These are phyloP conservation scores for Salvelinus alpinus DNA, from an alignment of 2,113 vertebrate species.

Conservation along the genomic window DNA sequence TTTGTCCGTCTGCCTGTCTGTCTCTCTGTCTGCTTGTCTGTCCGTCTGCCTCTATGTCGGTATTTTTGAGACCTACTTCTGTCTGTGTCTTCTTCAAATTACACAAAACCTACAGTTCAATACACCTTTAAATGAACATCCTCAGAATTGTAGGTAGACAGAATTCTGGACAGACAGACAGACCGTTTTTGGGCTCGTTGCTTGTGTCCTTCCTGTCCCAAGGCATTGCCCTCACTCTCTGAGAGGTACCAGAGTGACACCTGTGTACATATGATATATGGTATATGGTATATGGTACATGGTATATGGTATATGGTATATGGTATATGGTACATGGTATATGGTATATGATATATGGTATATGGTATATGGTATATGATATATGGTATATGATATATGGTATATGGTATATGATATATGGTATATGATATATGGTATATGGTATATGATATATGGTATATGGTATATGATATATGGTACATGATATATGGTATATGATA, in stretches of 20 bases:
- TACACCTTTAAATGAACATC: conserved; percentile 15
- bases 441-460: too few relatives aligned
- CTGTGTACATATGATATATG: conserved; percentile 54
- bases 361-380: too few relatives aligned
- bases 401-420: too few relatives aligned
- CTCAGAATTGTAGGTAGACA: conserved; percentile 36
- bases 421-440: too few relatives aligned
- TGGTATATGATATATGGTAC: too few relatives aligned
- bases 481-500: too few relatives aligned
- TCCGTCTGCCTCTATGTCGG: conserved; percentile 58
- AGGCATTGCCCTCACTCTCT: conserved; percentile 69
- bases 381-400: too few relatives aligned
- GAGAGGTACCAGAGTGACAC: conserved; percentile 56
- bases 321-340: not conserved
- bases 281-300: too few relatives aligned
- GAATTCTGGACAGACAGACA: conserved; percentile 72
- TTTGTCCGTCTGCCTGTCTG: not conserved
- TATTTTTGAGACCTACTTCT: conserved; percentile 57
- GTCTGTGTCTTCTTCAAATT: conserved; percentile 63
- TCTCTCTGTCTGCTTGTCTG: conserved; percentile 66
- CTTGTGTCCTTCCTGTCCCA: conserved; percentile 59
- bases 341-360: not conserved
- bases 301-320: not conserved
- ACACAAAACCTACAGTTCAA: conserved; percentile 1
- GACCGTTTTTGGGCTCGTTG: conserved; percentile 56